Percentiles rank a stretch among this genome's conserved stretches.
phyloP scores from a whole-genome alignment of 2,888 invertebrate genomes.

The Cistogaster globosa region DNA sequence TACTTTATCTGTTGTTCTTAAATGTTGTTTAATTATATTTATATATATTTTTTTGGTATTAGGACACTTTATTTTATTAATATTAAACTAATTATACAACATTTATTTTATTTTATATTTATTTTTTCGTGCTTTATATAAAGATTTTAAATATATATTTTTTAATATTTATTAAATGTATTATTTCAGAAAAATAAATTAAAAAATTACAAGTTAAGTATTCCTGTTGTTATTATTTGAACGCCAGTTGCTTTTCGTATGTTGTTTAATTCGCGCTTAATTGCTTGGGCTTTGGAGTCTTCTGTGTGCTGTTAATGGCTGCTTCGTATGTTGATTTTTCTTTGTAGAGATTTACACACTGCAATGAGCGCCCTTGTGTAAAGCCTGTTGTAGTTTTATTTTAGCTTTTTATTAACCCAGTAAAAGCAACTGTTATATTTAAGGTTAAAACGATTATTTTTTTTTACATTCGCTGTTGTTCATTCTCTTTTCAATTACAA shows the following conservation, averaged over 20 bases:
- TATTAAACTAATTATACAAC: constrained; percentile 61
- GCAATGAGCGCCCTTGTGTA: too few relatives aligned
- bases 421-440: constrained; percentile 28
- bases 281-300: not conserved
- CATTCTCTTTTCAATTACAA: constrained; percentile 23
- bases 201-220: not conserved
- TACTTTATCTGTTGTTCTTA: constrained; percentile 59
- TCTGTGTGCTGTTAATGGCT: not conserved
- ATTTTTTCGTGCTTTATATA: constrained; percentile 27
- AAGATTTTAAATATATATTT: too few relatives aligned
- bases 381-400: not conserved
- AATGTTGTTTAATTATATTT: constrained; percentile 50
- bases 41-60: constrained; percentile 33
- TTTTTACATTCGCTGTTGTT: constrained; percentile 72
- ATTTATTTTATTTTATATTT: constrained; percentile 41
- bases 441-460: constrained; percentile 73
- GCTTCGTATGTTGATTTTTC: not conserved
- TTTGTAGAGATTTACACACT: not conserved
- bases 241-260: not conserved
- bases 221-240: not conserved
- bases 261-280: not conserved
- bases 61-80: constrained; percentile 47
- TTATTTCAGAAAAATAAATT: constrained; percentile 9
- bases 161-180: too few relatives aligned
- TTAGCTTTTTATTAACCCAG: constrained; percentile 5